Evolutionary conservation across 2,113 vertebrate genomes (phyloP), one percentile per base, ranked within the genome.

Genomic region (Todiramphus saurophagus): DNA sequence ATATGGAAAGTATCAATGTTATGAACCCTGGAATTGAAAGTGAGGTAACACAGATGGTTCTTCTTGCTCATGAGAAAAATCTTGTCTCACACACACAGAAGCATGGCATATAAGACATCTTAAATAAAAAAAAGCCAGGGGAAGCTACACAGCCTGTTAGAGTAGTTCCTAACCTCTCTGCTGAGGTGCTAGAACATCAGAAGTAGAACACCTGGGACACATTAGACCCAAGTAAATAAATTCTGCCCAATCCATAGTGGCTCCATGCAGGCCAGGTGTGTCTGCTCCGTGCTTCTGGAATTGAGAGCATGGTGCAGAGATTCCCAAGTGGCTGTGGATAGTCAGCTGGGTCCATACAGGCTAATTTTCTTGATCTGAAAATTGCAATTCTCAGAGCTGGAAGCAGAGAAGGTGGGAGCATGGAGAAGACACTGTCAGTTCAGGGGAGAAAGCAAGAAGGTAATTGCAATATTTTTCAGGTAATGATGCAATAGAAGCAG

Each of bases 251-350:
- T 95, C 91, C 94, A 94, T 62, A 94, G 94, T 89, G 95, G 94
- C 93, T 96, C 89, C 95, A 77, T 84, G 95, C 89, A 95, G 94
- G 96, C 95, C 96, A 97, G 95, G 90, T 94, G 94, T 89, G 93
- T 96, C 96, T 95, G 96, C 96, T 97, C 96, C 86, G 60, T 96
- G 96, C 96, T 97, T 94, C 96, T 92, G 91, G 95, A 91, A 95
- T 91, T 95, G 93, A 96, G 95, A 97, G 95, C 96, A 97, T 82
- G 95, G 93, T 96, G 96, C 96, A 97, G 93, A 97, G 93, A 94
- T 95, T 91, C 93, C 93, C 94, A 79, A 73, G 93, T 33, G 77
- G 94, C 93, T 94, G 94, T 82, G 95, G 69, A 93, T 15, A 91
- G 68, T 91, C 96, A 95, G 91, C 93, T 92, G 95, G 81, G 77